These are phyloP conservation scores for Peribatodes rhomboidaria DNA, from an alignment of 2,888 invertebrate genomes.

Conservation along the genomic window DNA sequence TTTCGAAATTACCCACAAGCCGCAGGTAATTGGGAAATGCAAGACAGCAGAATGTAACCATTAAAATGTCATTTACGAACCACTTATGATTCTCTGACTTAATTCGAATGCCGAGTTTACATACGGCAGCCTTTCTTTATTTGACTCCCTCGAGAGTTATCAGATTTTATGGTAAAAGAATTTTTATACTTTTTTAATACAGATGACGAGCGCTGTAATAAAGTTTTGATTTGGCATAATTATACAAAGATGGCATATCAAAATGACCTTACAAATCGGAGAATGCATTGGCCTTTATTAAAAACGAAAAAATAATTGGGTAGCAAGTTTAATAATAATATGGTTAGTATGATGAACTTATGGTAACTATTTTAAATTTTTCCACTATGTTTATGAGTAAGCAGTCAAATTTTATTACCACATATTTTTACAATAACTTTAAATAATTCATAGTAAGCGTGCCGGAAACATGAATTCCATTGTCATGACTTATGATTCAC, in stretches of 20 bases:
- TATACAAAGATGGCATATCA: no score
- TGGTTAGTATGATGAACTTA: no score
- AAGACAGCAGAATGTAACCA: slow-evolving; percentile 49
- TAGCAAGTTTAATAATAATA: no score
- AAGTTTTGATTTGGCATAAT: neutral
- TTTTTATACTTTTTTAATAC: neutral
- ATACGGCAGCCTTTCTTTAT: slow-evolving; percentile 28
- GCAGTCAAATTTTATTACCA: neutral
- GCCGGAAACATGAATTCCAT: no score
- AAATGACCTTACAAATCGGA: no score
- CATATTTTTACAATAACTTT: no score
- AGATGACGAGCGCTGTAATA: neutral
- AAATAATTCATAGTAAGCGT: no score
- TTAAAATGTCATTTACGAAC: slow-evolving; percentile 51
- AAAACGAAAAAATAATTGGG: no score
- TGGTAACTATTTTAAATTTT: no score
- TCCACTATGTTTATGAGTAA: no score
- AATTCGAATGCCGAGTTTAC: slow-evolving; percentile 38
- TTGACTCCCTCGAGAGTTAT: slow-evolving; percentile 7
- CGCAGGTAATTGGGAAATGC: slow-evolving; percentile 48
- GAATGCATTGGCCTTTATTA: no score
- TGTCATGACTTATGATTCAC: no score
- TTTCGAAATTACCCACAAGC: slow-evolving; percentile 46
- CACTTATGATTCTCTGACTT: slow-evolving; percentile 44
- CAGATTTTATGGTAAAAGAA: slow-evolving; percentile 16